Evolutionary conservation across 2,888 invertebrate genomes (phyloP).

Genomic region (Yponomeuta sedellus): DNA sequence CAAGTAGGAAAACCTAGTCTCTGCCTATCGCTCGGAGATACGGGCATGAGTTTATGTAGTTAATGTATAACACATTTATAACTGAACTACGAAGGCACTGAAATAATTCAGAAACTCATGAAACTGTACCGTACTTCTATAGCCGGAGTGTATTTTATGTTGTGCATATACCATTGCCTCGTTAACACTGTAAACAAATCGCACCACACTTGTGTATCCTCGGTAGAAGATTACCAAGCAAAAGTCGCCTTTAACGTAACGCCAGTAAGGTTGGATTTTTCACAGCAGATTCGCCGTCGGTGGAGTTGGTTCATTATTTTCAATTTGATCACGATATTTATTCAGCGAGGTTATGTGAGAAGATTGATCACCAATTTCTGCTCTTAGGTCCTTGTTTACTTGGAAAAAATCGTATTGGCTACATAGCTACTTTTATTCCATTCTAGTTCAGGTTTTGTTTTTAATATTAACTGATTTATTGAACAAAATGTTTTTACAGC

Average conservation of each 20-base stretch:
- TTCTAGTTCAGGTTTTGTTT: too few species aligned
- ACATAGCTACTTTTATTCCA: too few species aligned
- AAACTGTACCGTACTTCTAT: neutral
- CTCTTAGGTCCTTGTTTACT: neutral
- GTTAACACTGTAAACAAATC: conserved; percentile 1
- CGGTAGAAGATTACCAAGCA: neutral
- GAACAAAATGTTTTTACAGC: too few species aligned
- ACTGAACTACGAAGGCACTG: too few species aligned
- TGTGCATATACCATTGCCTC: neutral
- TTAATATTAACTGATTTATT: too few species aligned
- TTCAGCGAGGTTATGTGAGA: neutral
- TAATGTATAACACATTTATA: too few species aligned
- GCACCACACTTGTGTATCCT: neutral
- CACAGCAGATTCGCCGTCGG: neutral
- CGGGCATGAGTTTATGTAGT: too few species aligned
- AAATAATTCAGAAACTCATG: neutral
- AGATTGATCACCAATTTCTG: neutral
- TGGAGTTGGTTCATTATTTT: neutral
- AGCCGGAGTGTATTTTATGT: neutral
- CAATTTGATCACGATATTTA: neutral
- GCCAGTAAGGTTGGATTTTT: neutral
- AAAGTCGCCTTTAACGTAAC: neutral
- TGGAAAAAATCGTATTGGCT: too few species aligned
- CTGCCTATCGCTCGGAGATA: too few species aligned
- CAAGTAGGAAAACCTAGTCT: too few species aligned